These are phyloP conservation scores for Dipodomys ordii DNA, from an alignment of 2,113 vertebrate species.

Conservation along the genomic window DNA sequence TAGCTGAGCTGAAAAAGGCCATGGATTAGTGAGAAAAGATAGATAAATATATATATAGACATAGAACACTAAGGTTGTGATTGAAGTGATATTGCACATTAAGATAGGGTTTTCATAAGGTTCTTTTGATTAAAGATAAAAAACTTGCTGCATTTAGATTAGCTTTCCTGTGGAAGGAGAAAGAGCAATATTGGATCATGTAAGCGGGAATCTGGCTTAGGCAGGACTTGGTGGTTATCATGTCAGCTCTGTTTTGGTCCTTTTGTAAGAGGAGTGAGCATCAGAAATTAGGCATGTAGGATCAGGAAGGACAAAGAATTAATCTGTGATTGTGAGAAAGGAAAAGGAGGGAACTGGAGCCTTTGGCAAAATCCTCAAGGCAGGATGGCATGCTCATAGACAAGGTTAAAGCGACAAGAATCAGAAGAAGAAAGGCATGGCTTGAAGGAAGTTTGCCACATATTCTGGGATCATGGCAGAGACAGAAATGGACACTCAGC, in stretches of 20 bases:
- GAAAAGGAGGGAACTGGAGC: background rate
- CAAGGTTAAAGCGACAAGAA: background rate
- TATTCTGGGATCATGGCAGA: background rate
- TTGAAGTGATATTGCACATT: background rate
- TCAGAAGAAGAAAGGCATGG: background rate
- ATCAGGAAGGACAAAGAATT: background rate
- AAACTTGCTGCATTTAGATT: background rate
- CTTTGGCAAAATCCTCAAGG: background rate
- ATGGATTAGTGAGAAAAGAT: background rate
- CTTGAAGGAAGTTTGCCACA: background rate
- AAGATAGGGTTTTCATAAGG: background rate
- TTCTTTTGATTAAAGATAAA: background rate
- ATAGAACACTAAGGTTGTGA: background rate
- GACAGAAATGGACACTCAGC: background rate
- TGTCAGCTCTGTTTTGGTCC: background rate
- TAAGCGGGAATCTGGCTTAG: too few species aligned
- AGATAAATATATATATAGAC: background rate
- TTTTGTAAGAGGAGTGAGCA: background rate
- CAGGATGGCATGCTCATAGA: background rate
- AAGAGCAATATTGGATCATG: background rate
- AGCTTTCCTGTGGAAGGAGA: background rate
- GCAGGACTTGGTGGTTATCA: background rate
- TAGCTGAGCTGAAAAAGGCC: background rate
- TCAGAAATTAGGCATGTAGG: background rate
- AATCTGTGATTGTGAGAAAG: background rate